These are phyloP conservation scores for Tyria jacobaeae DNA, from an alignment of 2,888 invertebrate species.

Conservation along the genomic window DNA sequence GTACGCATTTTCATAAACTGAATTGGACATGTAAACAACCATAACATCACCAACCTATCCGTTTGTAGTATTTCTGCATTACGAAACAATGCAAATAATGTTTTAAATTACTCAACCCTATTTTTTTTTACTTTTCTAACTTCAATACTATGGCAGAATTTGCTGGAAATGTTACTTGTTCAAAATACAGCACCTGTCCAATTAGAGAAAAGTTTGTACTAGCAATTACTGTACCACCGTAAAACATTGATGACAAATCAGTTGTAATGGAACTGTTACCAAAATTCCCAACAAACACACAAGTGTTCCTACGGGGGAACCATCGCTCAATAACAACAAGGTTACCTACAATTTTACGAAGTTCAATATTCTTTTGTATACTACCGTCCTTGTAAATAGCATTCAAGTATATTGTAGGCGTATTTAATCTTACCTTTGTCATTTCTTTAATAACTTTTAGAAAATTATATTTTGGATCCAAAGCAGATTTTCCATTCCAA, in stretches of 20 bases:
- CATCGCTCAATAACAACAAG: conserved; percentile 91
- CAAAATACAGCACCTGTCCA: conserved; percentile 76
- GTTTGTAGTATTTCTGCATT: background rate
- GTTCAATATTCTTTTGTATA: conserved; percentile 88
- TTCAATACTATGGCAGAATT: conserved; percentile 79
- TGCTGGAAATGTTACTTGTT: conserved; percentile 76
- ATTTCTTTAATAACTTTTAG: conserved; percentile 86
- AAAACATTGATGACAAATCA: conserved; percentile 92
- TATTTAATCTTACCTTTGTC: conserved; percentile 86
- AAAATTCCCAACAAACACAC: conserved; percentile 91
- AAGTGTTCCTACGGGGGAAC: conserved; percentile 92
- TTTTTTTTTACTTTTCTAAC: conserved; percentile 69
- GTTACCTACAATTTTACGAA: conserved; percentile 88
- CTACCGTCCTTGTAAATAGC: conserved; percentile 89
- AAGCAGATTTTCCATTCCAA: conserved; percentile 88
- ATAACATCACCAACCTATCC: background rate
- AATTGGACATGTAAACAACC: background rate
- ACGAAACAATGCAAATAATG: background rate
- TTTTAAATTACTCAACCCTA: background rate
- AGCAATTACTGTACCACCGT: conserved; percentile 88
- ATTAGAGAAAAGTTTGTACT: conserved; percentile 72
- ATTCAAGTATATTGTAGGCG: conserved; percentile 91
- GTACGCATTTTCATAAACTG: background rate
- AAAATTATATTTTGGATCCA: conserved; percentile 82
- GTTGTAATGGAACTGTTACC: conserved; percentile 87